These are phyloP conservation scores for Scaptodrosophila latifasciaeformis DNA, from an alignment of 2,888 invertebrate genomes.

Conservation along the genomic window DNA sequence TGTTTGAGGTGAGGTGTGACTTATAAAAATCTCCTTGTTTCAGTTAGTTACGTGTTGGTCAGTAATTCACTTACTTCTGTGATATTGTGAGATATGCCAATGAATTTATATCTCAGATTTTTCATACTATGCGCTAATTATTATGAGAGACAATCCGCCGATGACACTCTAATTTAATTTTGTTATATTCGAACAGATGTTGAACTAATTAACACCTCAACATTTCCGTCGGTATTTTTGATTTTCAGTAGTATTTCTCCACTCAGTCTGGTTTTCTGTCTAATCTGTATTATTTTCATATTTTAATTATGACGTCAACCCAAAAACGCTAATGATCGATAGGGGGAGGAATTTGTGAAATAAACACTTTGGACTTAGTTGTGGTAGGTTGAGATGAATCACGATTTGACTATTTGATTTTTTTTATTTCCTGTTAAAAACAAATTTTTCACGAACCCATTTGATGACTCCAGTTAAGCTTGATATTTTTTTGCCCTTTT, in stretches of 20 bases:
- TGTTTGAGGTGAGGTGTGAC: no score
- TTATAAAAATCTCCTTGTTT: no score
- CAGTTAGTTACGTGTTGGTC: constrained; percentile 30
- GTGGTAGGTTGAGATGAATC: constrained; percentile 43
- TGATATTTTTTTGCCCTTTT: no score
- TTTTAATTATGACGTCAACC: constrained; percentile 36
- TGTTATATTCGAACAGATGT: constrained; percentile 27
- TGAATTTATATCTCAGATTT: constrained; percentile 38
- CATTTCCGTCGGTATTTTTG: constrained; percentile 41
- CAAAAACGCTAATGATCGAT: constrained; percentile 11
- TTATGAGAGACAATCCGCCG: constrained; percentile 36
- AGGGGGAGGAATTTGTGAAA: constrained; percentile 11
- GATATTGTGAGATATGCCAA: neutral
- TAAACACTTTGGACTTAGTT: constrained; percentile 43
- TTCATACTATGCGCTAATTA: constrained; percentile 47
- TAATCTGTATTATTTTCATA: neutral
- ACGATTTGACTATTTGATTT: no score
- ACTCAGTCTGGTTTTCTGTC: neutral
- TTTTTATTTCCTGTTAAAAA: no score
- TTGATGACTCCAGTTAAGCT: no score
- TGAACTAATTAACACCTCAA: constrained; percentile 38
- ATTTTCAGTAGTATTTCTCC: neutral
- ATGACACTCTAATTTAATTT: constrained; percentile 40
- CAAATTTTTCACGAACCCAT: no score
- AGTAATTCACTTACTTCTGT: constrained; percentile 49